A percentile compares a stretch with the other conserved stretches of the same genome.
These are phyloP conservation scores for Sebastes glaucus DNA, from an alignment of 2,797 vertebrate genomes.

Conservation along the genomic window DNA sequence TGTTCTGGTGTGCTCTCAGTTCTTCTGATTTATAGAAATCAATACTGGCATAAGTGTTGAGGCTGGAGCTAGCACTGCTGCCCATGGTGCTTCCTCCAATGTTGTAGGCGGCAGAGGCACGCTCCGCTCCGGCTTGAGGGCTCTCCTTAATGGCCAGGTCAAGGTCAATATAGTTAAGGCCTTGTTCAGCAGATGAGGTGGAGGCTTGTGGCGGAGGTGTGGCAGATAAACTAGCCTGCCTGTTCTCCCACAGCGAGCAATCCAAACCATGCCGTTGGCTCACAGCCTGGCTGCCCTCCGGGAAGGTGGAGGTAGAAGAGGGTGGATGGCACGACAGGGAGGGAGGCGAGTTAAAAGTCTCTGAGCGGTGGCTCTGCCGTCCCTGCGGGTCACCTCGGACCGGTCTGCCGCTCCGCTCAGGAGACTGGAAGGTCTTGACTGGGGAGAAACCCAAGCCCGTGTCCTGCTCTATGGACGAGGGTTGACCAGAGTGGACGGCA, in stretches of 20 bases:
- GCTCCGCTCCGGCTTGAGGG: constrained; percentile 73
- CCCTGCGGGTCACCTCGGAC: constrained; percentile 71
- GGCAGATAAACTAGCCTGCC: constrained; percentile 69
- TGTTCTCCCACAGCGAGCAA: constrained; percentile 76
- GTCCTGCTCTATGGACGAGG: constrained; percentile 72
- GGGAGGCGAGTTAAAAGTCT: constrained; percentile 73
- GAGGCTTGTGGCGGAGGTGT: constrained; percentile 69
- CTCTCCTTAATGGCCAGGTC: constrained; percentile 81
- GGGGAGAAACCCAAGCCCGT: constrained; percentile 70
- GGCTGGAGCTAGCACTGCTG: constrained; percentile 57
- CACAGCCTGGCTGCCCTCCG: constrained; percentile 70
- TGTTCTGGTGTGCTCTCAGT: constrained; percentile 79
- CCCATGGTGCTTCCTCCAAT: constrained; percentile 63
- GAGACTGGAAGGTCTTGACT: constrained; percentile 75
- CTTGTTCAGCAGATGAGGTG: constrained; percentile 74
- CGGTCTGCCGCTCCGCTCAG: constrained; percentile 71
- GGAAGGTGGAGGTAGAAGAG: constrained; percentile 76
- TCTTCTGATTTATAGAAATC: constrained; percentile 87
- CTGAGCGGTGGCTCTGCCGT: constrained; percentile 74
- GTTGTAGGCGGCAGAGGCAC: constrained; percentile 70
- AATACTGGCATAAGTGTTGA: constrained; percentile 87
- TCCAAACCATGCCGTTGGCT: constrained; percentile 77
- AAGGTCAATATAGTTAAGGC: constrained; percentile 90
- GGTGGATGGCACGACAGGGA: constrained; percentile 66
- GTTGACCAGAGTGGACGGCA: constrained; percentile 50